phyloP scores from a whole-genome alignment of 1,140 invertebrate genomes.

The Dendrolimus punctatus region DNA sequence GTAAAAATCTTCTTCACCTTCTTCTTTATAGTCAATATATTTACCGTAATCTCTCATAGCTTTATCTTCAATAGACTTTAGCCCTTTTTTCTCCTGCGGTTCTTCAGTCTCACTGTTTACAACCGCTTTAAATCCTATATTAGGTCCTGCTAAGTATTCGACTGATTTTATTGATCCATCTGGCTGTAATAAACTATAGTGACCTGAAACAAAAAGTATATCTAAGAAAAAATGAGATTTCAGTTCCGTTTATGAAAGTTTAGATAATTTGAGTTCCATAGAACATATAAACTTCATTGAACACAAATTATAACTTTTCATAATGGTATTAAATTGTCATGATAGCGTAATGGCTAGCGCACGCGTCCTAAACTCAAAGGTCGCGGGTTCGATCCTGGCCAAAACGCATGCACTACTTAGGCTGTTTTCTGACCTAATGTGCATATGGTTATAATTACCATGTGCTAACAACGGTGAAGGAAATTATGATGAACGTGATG shows the following conservation, averaged over 20 bases:
- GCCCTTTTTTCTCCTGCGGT: slow-evolving; percentile 14
- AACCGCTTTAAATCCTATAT: slow-evolving; percentile 50
- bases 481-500: no score
- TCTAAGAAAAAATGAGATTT: slow-evolving; percentile 2
- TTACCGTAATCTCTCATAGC: slow-evolving; percentile 47
- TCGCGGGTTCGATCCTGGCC: no score
- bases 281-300: no score
- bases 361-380: no score
- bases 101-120: slow-evolving; percentile 37
- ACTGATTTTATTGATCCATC: slow-evolving; percentile 67
- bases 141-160: slow-evolving; percentile 64
- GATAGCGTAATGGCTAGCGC: no score
- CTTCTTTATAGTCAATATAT: slow-evolving; percentile 47
- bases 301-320: no score
- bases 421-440: no score
- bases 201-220: slow-evolving; percentile 37
- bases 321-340: no score
- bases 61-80: slow-evolving; percentile 41
- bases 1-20: slow-evolving; percentile 34
- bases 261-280: no score
- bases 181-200: slow-evolving; percentile 65
- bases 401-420: no score
- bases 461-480: no score
- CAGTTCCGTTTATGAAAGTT: neutral
- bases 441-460: no score